Evolutionary conservation across 2,113 vertebrate species (phyloP), one percentile per base, ranked within the genome.

Genomic region (Machaerirhynchus nigripectus): DNA sequence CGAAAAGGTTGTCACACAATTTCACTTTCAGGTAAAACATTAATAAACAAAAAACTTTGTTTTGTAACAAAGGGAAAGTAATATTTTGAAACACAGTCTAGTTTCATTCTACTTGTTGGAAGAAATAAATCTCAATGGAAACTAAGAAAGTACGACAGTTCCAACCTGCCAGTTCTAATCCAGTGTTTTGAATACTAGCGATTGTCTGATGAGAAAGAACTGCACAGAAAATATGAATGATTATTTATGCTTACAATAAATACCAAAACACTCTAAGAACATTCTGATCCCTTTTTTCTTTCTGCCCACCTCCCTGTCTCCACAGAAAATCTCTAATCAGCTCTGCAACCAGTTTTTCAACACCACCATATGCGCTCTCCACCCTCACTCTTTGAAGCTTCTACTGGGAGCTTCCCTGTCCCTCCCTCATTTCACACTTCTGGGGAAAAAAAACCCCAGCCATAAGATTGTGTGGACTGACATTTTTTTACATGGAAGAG

Each of bases 311-410:
- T 84, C 40, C 39, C 67, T 75, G 46, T 81, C 35, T 68, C 18
- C 33, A 28, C 37, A 65, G 49, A 80, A 91, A 50, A 86, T 9
- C 28, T 76, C 33, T 83, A 33, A 61, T 60, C 13, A 65, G 3
- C 22, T 53, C 31, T 81, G 19, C 31, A 65, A 61, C 1, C 39
- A 44, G 15, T 26, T 79, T 91, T 83, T 83, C 30, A 74, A 8
- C 35, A 71, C 13, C 12, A 52, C 12, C 2, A 1, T 19, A 49
- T 37, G 31, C 0, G 0, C 3, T 89, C 31, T 44, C 14, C 33
- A 47, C 10, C 30, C 37, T 76, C 39, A 19, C 16, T 74, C 47
- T 67, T 57, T 31, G 56, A 75, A 68, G 27, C 3, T 75, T 93
- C 27, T 42, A 3, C 39, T 92, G 50, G 15, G 46, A 46, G 6